Base-by-base conservation (phyloP, 2,888 invertebrate species). In the Lycia hirtaria region DNA sequence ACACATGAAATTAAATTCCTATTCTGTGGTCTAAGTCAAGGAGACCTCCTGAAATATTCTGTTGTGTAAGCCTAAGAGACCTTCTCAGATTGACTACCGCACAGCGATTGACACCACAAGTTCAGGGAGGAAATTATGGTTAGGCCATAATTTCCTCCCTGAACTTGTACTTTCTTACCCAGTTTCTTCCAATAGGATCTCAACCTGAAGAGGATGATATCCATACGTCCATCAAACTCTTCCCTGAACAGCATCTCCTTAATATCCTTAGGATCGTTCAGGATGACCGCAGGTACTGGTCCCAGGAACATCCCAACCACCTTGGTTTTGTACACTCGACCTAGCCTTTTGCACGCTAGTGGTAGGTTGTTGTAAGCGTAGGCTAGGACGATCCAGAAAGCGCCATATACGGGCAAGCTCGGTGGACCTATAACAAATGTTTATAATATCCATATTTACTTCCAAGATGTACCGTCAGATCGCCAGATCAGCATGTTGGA, bases 151-250 rank as follows among this genome's bases (percentile, higher is more conserved):
- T n/a, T n/a, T n/a, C n/a, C n/a, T n/a, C n/a, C n/a, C n/a, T n/a
- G n/a, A n/a, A n/a, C n/a, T n/a, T n/a, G n/a, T n/a, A n/a, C n/a
- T n/a, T n/a, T n/a, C 78, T 82, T 70, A 93, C 93, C 93, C n/a
- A 93, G 72, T 65, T 81, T 83, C 67, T 93, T 88, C 81, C 93
- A 93, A 60, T 83, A 93, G 41, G 94, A 93, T 51, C 95, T 84
- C 43, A 93, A 78, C 30, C 92, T 77, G 0, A 83, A 78, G 0
- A 93, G 10, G 56, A 87, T 87, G 2, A 92, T 76, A 35, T 92
- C 89, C 55, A 93, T 79, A 26, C 95, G 88, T 1, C 95, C 95
- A 72, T 94, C 94, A 50, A 94, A 94, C 43, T 93, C 94, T 12
- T 92, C 92, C n/a, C 92, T 88, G 26, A 83, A 81, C 0, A 95